Percentiles rank a stretch among this genome's conserved stretches.
phyloP scores from a whole-genome alignment of 2,888 invertebrate species.

The Stomorhina lunata region DNA sequence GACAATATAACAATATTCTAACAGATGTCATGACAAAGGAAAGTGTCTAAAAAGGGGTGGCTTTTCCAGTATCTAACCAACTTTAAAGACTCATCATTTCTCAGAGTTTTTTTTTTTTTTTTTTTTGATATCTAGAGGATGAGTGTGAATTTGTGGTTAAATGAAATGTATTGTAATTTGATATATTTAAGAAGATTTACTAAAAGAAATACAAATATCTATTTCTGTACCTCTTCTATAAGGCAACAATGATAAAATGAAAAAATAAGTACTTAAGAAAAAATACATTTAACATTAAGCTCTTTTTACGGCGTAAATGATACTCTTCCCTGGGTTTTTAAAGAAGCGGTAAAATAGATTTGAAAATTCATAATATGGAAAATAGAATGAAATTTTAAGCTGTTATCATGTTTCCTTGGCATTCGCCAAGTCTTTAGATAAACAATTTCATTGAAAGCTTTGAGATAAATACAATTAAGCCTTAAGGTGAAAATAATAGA shows the following conservation, averaged over 20 bases:
- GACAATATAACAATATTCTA: neutral
- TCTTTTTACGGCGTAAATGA: neutral
- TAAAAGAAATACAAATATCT: slow-evolving; percentile 3
- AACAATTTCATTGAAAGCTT: slow-evolving; percentile 13
- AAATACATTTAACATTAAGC: slow-evolving; percentile 5
- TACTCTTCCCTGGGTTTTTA: neutral
- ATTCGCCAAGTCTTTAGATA: neutral
- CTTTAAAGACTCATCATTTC: neutral
- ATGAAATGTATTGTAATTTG: slow-evolving; percentile 56
- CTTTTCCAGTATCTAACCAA: neutral
- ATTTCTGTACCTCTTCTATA: too few species aligned
- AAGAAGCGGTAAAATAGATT: neutral
- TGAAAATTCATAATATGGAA: neutral
- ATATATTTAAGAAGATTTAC: slow-evolving; percentile 62
- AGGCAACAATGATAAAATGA: slow-evolving; percentile 19
- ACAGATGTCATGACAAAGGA: slow-evolving; percentile 25
- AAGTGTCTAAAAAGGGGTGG: slow-evolving; percentile 30
- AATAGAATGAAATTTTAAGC: slow-evolving; percentile 12
- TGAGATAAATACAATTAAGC: neutral
- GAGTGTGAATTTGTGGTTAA: slow-evolving; percentile 57
- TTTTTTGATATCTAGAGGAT: neutral
- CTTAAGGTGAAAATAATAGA: too few species aligned
- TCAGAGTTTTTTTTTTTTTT: neutral
- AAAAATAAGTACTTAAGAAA: neutral
- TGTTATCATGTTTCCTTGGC: slow-evolving; percentile 42